Conservation (phyloP, 2,888 invertebrate species). For the Nasonia oneida region DNA sequence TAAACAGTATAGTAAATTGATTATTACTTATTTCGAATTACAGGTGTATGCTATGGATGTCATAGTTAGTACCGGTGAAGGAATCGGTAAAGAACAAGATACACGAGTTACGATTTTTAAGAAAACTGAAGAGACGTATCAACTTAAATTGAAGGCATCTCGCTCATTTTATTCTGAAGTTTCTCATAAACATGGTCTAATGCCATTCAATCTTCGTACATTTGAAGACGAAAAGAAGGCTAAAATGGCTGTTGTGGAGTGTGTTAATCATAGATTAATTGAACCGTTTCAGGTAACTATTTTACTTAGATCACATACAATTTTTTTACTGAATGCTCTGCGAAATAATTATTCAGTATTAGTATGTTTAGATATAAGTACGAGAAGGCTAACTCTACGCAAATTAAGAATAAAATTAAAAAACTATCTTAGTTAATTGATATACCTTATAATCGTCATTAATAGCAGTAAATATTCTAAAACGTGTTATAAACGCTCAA, state of each 20-base stretch:
- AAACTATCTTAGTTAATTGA: no score
- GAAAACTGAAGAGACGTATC: conserved; percentile 98
- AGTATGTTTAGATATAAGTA: no score
- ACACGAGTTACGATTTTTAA: conserved; percentile 98
- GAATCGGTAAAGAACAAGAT: conserved; percentile 95
- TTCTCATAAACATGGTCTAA: conserved; percentile 94
- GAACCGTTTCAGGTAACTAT: conserved; percentile 95
- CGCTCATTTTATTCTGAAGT: conserved; percentile 94
- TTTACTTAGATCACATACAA: neutral
- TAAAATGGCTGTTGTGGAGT: conserved; percentile 98
- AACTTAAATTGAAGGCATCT: conserved; percentile 97
- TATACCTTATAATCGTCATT: no score
- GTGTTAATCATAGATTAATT: conserved; percentile 98
- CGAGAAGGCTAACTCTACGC: no score
- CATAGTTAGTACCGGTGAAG: conserved; percentile 97
- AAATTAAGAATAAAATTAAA: no score
- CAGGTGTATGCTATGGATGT: conserved; percentile 97
- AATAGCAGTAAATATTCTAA: no score
- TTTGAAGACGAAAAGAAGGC: conserved; percentile 99
- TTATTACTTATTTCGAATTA: conserved; percentile 26
- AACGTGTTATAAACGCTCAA: no score
- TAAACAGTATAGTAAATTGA: neutral
- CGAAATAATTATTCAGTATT: no score
- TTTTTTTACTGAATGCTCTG: no score
- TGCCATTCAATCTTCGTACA: conserved; percentile 98